Conservation (phyloP, 2,797 vertebrate species). For the Hyperoplus immaculatus region DNA sequence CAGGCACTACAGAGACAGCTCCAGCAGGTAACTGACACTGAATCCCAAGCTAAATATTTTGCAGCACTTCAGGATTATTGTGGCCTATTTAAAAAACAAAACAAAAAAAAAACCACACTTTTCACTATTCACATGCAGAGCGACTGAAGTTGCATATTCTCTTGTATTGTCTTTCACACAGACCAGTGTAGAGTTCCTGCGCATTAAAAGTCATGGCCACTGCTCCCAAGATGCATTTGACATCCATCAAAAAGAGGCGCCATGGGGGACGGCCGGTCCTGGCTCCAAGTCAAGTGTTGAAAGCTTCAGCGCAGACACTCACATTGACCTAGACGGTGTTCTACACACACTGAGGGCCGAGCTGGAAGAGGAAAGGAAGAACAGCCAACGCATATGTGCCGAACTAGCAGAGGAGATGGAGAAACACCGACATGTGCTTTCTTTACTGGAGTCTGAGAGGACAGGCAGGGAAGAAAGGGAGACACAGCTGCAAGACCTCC, state of each 20-base stretch:
- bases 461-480: conserved; percentile 77
- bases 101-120: too few species aligned
- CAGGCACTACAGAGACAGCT: conserved; percentile 87
- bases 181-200: conserved; percentile 85
- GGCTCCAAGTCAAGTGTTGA: conserved; percentile 54
- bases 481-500: conserved; percentile 73
- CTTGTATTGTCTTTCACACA: conserved; percentile 56
- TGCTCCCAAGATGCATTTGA: conserved; percentile 60
- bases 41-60: conserved; percentile 6
- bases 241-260: conserved; percentile 62
- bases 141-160: not conserved
- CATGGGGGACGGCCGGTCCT: conserved; percentile 47
- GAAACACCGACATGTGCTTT: conserved; percentile 70
- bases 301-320: conserved; percentile 47
- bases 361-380: conserved; percentile 78
- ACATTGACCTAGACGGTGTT: conserved; percentile 50
- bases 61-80: not conserved
- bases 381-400: conserved; percentile 58
- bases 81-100: not conserved
- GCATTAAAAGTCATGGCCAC: conserved; percentile 74
- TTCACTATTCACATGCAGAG: not conserved
- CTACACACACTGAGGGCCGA: conserved; percentile 75
- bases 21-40: conserved; percentile 82
- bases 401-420: conserved; percentile 68
- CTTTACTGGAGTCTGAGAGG: conserved; percentile 80